A percentile compares a stretch with the other conserved stretches of the same genome.
These are phyloP conservation scores for Tromatobia lineatoria DNA, from an alignment of 2,888 invertebrate species.

Conservation along the genomic window DNA sequence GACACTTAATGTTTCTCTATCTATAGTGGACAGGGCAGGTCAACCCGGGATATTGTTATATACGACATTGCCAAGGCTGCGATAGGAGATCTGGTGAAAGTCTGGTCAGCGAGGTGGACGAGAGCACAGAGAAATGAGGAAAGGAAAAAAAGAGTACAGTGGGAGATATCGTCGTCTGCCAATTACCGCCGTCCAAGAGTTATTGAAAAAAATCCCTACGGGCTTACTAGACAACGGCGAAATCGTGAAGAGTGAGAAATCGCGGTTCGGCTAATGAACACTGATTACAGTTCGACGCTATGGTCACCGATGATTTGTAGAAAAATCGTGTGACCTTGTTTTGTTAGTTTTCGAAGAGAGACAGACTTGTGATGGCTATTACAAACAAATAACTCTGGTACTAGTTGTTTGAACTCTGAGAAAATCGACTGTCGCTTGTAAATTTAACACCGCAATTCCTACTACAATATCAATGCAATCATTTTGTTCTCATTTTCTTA, in stretches of 20 bases:
- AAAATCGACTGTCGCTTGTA: conserved; percentile 8
- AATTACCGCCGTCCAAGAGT: conserved; percentile 83
- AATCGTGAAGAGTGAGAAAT: conserved; percentile 73
- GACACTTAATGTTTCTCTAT: conserved; percentile 84
- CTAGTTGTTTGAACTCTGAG: neutral
- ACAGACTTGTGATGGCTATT: too few species aligned
- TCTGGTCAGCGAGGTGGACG: conserved; percentile 72
- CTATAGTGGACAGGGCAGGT: conserved; percentile 81
- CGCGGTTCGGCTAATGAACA: conserved; percentile 83
- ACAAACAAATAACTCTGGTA: too few species aligned
- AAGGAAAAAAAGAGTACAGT: conserved; percentile 42
- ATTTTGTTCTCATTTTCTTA: too few species aligned
- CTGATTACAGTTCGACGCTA: conserved; percentile 82
- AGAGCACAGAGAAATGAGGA: conserved; percentile 66
- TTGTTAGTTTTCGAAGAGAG: too few species aligned
- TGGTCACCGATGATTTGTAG: conserved; percentile 80
- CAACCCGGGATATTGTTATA: conserved; percentile 84
- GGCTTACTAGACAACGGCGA: conserved; percentile 71
- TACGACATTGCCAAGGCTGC: conserved; percentile 82
- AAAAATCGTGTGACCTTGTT: conserved; percentile 63
- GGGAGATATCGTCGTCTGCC: conserved; percentile 81
- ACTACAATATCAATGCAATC: neutral
- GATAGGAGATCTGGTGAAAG: conserved; percentile 52
- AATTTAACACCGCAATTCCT: neutral
- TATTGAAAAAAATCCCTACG: conserved; percentile 84